Evolutionary conservation across 2,113 vertebrate genomes (phyloP).

Genomic region (Notothenia rossii): DNA sequence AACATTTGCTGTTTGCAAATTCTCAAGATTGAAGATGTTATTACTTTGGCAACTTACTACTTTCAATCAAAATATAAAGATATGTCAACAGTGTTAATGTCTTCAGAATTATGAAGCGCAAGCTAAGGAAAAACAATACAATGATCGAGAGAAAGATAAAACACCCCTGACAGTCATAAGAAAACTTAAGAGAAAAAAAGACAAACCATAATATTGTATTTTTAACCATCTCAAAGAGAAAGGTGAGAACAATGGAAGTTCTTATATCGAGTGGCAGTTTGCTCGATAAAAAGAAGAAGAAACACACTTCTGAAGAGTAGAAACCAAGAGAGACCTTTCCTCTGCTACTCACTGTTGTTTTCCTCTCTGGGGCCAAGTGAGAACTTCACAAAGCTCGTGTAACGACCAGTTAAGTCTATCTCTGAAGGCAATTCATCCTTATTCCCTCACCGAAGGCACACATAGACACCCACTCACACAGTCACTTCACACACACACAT

Average conservation of each 20-base stretch:
- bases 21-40: background rate
- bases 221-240: slow-evolving; percentile 23
- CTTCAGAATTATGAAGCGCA: background rate
- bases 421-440: slow-evolving; percentile 82
- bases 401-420: slow-evolving; percentile 76
- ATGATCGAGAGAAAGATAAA: slow-evolving; percentile 1
- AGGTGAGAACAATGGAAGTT: slow-evolving; percentile 56
- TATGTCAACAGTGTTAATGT: background rate
- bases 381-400: slow-evolving; percentile 75
- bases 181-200: slow-evolving; percentile 20
- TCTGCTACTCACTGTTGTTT: slow-evolving; percentile 63
- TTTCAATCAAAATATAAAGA: background rate
- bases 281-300: slow-evolving; percentile 33
- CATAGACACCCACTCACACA: slow-evolving; percentile 31
- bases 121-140: background rate
- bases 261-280: slow-evolving; percentile 59
- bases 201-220: background rate
- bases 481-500: slow-evolving; percentile 9
- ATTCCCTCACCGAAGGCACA: slow-evolving; percentile 60
- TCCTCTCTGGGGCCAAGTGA: slow-evolving; percentile 61
- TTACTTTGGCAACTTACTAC: background rate
- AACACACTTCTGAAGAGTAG: slow-evolving; percentile 43
- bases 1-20: background rate
- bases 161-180: slow-evolving; percentile 4
- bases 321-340: slow-evolving; percentile 48